A percentile compares a stretch with the other conserved stretches of the same genome.
Conservation (phyloP, 1,140 invertebrate genomes). For the Calliopsis andreniformis region DNA sequence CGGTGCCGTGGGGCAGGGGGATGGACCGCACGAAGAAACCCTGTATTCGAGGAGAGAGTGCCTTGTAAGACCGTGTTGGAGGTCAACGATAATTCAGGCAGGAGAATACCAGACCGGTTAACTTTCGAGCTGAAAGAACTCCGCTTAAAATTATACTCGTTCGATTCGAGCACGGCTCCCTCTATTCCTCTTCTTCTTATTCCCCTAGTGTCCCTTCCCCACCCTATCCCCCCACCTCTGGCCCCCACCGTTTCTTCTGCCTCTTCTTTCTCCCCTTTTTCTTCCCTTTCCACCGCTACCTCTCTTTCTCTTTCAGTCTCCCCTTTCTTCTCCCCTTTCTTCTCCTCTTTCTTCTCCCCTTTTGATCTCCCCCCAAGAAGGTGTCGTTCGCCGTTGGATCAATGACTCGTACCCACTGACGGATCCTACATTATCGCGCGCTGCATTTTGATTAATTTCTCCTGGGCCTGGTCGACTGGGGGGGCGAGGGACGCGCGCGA, state of each 20-base stretch:
- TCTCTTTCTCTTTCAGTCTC: constrained; percentile 12
- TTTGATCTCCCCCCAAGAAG: too few species aligned
- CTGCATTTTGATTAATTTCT: constrained; percentile 62
- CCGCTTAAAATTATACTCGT: constrained; percentile 74
- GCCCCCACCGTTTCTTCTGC: background rate
- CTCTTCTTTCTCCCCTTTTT: background rate
- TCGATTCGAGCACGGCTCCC: constrained; percentile 65
- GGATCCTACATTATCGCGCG: constrained; percentile 53
- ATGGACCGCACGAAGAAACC: constrained; percentile 52
- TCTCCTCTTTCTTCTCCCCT: background rate
- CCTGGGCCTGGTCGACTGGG: background rate
- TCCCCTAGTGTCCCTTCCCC: constrained; percentile 38
- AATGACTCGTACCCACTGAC: constrained; percentile 51
- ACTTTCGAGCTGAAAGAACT: constrained; percentile 73
- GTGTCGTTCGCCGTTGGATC: constrained; percentile 51
- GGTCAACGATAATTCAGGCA: constrained; percentile 79
- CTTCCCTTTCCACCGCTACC: background rate
- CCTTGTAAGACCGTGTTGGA: constrained; percentile 77
- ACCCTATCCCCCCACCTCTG: constrained; percentile 7
- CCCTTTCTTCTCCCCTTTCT: background rate
- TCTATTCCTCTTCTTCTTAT: constrained; percentile 61
- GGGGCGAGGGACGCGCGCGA: constrained; percentile 8
- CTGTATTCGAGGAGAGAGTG: constrained; percentile 57
- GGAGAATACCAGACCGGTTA: constrained; percentile 71
- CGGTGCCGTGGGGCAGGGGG: constrained; percentile 39